These are phyloP conservation scores for Hypotaenidia okinawae DNA, from an alignment of 2,797 vertebrate genomes.

Conservation along the genomic window DNA sequence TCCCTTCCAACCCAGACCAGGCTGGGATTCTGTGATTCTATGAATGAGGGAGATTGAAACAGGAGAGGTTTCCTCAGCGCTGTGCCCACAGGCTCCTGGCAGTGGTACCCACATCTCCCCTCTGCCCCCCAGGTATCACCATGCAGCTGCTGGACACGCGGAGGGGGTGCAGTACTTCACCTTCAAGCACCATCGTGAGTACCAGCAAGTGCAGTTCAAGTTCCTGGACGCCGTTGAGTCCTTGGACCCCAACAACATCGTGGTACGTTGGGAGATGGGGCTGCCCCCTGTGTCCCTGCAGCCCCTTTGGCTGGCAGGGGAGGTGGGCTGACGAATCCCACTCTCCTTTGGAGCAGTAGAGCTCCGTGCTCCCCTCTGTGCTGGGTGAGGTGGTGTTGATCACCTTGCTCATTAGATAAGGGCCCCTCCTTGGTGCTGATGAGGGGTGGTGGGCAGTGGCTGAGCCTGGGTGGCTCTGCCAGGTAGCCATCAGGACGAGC, in stretches of 20 bases:
- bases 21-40: too few species aligned
- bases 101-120: not conserved
- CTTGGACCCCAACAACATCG: slow-evolving; percentile 97
- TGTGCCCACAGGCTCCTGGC: too few species aligned
- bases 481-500: not conserved
- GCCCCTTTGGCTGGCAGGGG: not conserved
- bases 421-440: not conserved
- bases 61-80: too few species aligned
- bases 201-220: slow-evolving; percentile 96
- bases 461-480: not conserved
- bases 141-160: slow-evolving; percentile 90
- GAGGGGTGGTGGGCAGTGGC: not conserved
- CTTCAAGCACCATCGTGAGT: slow-evolving; percentile 93
- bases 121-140: slow-evolving; percentile 83
- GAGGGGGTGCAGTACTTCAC: slow-evolving; percentile 87
- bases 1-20: too few species aligned
- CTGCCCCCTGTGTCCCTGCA: not conserved
- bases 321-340: not conserved
- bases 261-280: slow-evolving; percentile 78
- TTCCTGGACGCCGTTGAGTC: slow-evolving; percentile 95
- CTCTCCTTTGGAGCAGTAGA: not conserved
- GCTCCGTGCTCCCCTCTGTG: not conserved
- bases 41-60: too few species aligned
- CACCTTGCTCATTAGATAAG: not conserved
- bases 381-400: rapidly evolving